Evolutionary conservation across 1,140 invertebrate species (phyloP), one percentile per base, ranked within the genome.

Genomic region (Drosophila lacteicornis): DNA sequence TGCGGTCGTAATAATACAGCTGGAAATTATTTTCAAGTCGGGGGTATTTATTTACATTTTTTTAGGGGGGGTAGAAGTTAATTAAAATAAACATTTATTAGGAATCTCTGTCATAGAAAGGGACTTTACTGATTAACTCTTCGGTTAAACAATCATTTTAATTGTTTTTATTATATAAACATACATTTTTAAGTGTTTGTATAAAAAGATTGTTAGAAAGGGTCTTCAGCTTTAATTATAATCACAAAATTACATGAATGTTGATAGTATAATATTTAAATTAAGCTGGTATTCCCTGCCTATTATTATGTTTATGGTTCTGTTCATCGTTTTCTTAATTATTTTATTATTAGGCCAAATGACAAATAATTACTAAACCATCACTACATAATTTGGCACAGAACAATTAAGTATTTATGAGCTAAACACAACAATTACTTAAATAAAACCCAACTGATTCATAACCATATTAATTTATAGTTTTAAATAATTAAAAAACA

Each of bases 391-490:
- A 1, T n/a, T 3, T 25, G 22, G 1, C 38, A 6, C 4, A 12
- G 6, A 7, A 2, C 45, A 46, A 22, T 46, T 12, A 46, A 12
- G 38, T 40, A 40, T 40, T 40, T 15, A 15, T 40, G 13, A 40
- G 38, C 38, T 15, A 15, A 40, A n/a, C 13, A 42, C 40, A 42
- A 46, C 4, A 22, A 22, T 22, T 22, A 60, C 7, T 7, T 47
- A 17, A 61, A 36, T 15, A 27, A 27, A 15, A 4, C n/a, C 6
- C 17, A 13, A 19, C 33, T 2, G 6, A 53, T 6, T 1, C 0
- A 4, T 0, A 19, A 2, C 6, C 4, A 8, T 22, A 15, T 22
- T 19, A 0, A 22, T 19, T 19, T 0, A 7, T 19, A 2, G 0
- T 9, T 13, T 38, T 38, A 15, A 15, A 55, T 22, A 15, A 1